Percentiles rank a stretch among this genome's conserved stretches.
Conservation (phyloP, 2,888 invertebrate genomes). For the Palloptera scutellata region DNA sequence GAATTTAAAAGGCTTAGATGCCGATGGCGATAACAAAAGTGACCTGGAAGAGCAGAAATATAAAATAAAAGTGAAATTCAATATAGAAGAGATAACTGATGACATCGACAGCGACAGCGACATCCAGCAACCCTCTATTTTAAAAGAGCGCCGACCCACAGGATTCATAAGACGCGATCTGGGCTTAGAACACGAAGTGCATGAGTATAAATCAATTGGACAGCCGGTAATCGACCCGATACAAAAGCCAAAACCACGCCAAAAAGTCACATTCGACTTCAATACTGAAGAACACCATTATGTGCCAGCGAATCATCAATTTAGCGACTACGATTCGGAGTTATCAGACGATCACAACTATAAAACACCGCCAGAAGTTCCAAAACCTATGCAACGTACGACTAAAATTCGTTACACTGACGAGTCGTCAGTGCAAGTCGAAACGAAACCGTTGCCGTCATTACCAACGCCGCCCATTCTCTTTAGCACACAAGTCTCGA, state of each 20-base stretch:
- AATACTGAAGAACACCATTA: constrained; percentile 45
- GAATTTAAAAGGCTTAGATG: constrained; percentile 22
- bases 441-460: constrained; percentile 14
- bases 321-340: constrained; percentile 1
- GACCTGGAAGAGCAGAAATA: neutral
- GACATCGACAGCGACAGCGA: neutral
- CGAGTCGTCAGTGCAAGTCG: constrained; percentile 11
- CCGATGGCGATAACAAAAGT: neutral
- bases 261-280: constrained; percentile 54
- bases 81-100: neutral
- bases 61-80: constrained; percentile 5
- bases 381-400: constrained; percentile 45
- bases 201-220: constrained; percentile 5
- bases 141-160: constrained; percentile 23
- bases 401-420: constrained; percentile 34
- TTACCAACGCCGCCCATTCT: constrained; percentile 36
- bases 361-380: constrained; percentile 23
- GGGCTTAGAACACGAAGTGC: constrained; percentile 18
- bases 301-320: constrained; percentile 37
- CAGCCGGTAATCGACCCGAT: neutral
- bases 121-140: constrained; percentile 19
- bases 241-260: constrained; percentile 39
- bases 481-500: constrained; percentile 50
- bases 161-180: constrained; percentile 24
- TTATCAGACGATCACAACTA: neutral